Evolutionary conservation across 2,888 invertebrate species (phyloP).

Genomic region (Xestia c-nigrum): DNA sequence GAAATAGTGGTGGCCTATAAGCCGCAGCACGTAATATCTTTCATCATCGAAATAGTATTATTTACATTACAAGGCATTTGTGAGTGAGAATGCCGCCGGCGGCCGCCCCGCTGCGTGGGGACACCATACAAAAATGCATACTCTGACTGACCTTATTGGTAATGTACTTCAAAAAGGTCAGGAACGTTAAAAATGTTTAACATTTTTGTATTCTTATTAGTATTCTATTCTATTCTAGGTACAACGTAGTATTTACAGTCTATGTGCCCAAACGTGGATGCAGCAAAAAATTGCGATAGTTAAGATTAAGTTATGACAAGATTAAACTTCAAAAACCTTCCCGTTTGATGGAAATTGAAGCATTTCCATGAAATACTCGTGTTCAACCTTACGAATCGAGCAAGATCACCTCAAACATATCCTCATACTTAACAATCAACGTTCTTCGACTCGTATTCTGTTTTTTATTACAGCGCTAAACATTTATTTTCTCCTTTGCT

Average conservation of each 20-base stretch:
- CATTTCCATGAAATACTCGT: neutral
- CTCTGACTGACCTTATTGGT: neutral
- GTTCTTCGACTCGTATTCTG: neutral
- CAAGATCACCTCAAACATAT: neutral
- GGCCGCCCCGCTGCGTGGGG: neutral
- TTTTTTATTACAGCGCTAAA: neutral
- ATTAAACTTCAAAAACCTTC: too few species aligned
- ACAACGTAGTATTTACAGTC: neutral
- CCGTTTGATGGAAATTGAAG: neutral
- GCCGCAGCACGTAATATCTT: conserved; percentile 7
- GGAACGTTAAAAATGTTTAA: too few species aligned
- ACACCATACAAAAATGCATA: neutral
- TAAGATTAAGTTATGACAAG: too few species aligned
- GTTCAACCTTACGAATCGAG: neutral
- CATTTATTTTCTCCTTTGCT: neutral
- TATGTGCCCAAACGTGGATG: neutral
- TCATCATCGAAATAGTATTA: conserved; percentile 3
- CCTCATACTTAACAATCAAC: neutral
- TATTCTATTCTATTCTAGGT: too few species aligned
- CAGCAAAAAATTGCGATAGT: neutral
- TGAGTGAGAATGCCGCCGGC: neutral
- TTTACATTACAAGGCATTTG: neutral
- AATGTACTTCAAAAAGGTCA: neutral
- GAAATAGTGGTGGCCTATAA: neutral
- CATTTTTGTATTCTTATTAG: too few species aligned